These are phyloP conservation scores for Dioctria linearis DNA, from an alignment of 2,888 invertebrate species.

Conservation along the genomic window DNA sequence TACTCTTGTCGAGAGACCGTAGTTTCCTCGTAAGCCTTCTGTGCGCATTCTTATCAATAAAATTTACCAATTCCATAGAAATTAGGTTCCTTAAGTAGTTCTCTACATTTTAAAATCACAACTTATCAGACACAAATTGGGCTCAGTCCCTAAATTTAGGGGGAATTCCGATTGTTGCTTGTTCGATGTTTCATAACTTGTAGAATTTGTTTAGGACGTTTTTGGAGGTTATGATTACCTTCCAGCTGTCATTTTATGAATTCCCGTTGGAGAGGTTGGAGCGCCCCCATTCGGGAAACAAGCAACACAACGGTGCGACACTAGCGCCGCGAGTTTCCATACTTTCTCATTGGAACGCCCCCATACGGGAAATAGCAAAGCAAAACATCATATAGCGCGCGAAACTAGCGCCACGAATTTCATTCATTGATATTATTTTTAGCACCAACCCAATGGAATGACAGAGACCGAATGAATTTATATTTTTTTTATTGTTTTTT, in stretches of 20 bases:
- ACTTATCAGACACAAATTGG: neutral
- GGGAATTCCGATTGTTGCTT: slow-evolving; percentile 19
- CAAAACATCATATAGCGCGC: too few species aligned
- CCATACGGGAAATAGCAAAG: too few species aligned
- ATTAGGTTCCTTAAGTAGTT: neutral
- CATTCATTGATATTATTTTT: too few species aligned
- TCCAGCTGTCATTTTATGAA: slow-evolving; percentile 12
- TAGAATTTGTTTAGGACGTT: slow-evolving; percentile 21
- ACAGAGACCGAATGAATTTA: too few species aligned
- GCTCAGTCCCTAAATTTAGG: neutral
- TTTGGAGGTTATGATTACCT: slow-evolving; percentile 14
- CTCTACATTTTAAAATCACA: slow-evolving; percentile 31
- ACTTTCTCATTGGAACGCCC: too few species aligned
- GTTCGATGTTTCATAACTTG: slow-evolving; percentile 43
- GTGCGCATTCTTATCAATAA: slow-evolving; percentile 34
- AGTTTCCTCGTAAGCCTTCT: slow-evolving; percentile 38
- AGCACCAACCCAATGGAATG: too few species aligned
- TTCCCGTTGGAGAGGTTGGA: too few species aligned
- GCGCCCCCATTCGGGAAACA: too few species aligned
- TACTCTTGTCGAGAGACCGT: slow-evolving; percentile 78
- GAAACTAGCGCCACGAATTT: too few species aligned
- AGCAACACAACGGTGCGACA: too few species aligned
- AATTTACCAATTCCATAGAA: slow-evolving; percentile 28
- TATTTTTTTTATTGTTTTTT: too few species aligned
- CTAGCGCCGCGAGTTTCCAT: too few species aligned